Evolutionary conservation across 2,888 invertebrate genomes (phyloP).

Genomic region (Chymomyza caudatula): DNA sequence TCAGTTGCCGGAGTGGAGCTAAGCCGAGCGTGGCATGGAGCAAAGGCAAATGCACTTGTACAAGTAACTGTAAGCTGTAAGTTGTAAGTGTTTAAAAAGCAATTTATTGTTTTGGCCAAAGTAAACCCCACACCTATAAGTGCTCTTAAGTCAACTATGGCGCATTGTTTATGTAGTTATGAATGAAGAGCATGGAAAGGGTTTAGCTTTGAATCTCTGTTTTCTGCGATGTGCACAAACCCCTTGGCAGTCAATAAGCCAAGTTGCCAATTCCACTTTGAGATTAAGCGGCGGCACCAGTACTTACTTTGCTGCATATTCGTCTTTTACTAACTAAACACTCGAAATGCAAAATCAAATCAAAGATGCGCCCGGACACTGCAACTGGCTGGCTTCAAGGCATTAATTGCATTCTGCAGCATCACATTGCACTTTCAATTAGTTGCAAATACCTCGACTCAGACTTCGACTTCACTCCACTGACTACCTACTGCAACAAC

Average conservation of each 20-base stretch:
- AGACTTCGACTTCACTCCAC: slow-evolving; percentile 23
- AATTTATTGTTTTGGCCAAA: slow-evolving; percentile 62
- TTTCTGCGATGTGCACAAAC: background rate
- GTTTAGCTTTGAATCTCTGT: background rate
- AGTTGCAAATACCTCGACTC: slow-evolving; percentile 62
- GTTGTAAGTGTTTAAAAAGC: slow-evolving; percentile 69
- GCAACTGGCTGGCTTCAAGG: slow-evolving; percentile 51
- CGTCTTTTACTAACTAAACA: background rate
- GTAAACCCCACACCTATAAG: slow-evolving; percentile 14
- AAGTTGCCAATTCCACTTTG: background rate
- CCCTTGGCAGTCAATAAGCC: background rate
- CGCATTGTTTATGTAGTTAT: background rate
- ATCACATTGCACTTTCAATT: slow-evolving; percentile 77
- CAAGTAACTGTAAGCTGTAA: slow-evolving; percentile 43
- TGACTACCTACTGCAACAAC: slow-evolving; percentile 1
- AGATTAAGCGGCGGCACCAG: background rate
- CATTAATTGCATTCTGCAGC: slow-evolving; percentile 77
- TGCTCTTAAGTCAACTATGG: background rate
- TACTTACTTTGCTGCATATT: background rate
- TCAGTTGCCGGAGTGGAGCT: slow-evolving; percentile 54
- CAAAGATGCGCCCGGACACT: slow-evolving; percentile 14
- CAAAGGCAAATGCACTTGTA: slow-evolving; percentile 30
- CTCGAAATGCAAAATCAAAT: slow-evolving; percentile 16
- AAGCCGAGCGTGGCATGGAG: slow-evolving; percentile 48
- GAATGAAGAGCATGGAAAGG: too few relatives aligned